Percentiles rank a stretch among this genome's conserved stretches.
These are phyloP conservation scores for Sarcophaga variegata DNA, from an alignment of 2,888 invertebrate genomes.

Conservation along the genomic window DNA sequence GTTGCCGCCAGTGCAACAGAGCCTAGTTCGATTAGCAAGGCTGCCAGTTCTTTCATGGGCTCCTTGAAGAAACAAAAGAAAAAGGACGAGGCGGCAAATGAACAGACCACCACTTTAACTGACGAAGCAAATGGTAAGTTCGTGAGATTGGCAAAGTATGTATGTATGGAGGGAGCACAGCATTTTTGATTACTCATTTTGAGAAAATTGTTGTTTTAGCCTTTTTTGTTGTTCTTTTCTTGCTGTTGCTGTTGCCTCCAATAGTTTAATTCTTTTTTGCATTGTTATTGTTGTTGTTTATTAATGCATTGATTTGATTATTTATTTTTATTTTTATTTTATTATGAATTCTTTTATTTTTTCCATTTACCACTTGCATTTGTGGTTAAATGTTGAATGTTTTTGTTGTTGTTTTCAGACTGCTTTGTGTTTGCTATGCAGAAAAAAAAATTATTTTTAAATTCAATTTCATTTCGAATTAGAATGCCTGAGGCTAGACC, in stretches of 20 bases:
- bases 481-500: too few relatives aligned
- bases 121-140: constrained; percentile 56
- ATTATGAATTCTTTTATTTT: neutral
- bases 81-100: constrained; percentile 35
- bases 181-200: constrained; percentile 4
- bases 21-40: neutral
- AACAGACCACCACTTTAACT: constrained; percentile 12
- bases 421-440: too few relatives aligned
- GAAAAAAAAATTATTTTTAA: too few relatives aligned
- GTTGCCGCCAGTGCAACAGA: neutral
- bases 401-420: neutral
- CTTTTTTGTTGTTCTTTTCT: constrained; percentile 2
- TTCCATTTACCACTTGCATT: too few relatives aligned
- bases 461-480: too few relatives aligned
- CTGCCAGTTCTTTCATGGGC: constrained; percentile 14
- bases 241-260: neutral
- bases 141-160: neutral
- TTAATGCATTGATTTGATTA: constrained; percentile 1
- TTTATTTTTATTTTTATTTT: neutral
- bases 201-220: constrained; percentile 2
- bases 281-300: neutral
- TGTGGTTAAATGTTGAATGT: too few relatives aligned
- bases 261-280: constrained; percentile 19
- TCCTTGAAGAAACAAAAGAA: constrained; percentile 57
- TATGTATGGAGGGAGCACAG: neutral